Percentiles rank a stretch among this genome's conserved stretches.
Evolutionary conservation across 2,888 invertebrate species (phyloP).

Genomic region (Netelia virgata): DNA sequence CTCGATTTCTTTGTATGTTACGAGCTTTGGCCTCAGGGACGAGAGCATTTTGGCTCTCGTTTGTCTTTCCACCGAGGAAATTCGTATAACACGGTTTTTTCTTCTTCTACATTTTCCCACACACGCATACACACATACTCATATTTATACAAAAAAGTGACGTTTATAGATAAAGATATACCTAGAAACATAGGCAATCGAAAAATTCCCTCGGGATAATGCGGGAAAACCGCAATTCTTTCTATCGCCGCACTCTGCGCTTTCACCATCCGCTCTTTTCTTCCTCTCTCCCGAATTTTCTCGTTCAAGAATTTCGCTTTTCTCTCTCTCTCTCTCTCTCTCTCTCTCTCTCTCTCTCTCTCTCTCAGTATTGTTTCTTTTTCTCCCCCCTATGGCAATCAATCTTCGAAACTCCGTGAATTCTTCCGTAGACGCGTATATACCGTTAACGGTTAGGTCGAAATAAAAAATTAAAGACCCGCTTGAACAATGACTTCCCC

Average conservation of each 20-base stretch:
- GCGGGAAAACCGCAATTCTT: slow-evolving; percentile 40
- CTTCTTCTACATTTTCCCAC: neutral
- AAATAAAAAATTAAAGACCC: slow-evolving; percentile 45
- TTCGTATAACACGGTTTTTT: slow-evolving; percentile 45
- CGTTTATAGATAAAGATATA: neutral
- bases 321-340: too few species aligned
- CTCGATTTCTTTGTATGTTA: neutral
- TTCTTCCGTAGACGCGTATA: slow-evolving; percentile 14
- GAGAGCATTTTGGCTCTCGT: slow-evolving; percentile 17
- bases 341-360: too few species aligned
- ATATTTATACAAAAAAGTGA: neutral
- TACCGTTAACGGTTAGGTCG: slow-evolving; percentile 16
- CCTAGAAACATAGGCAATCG: neutral
- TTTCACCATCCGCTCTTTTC: neutral
- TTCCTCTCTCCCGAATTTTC: slow-evolving; percentile 6
- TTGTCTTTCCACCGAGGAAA: slow-evolving; percentile 41
- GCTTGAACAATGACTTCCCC: slow-evolving; percentile 33
- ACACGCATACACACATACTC: neutral
- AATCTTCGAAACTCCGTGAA: slow-evolving; percentile 56
- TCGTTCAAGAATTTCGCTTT: slow-evolving; percentile 4
- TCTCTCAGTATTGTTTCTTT: neutral
- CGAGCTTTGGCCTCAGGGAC: slow-evolving; percentile 22
- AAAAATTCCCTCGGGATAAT: slow-evolving; percentile 42
- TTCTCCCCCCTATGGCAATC: slow-evolving; percentile 45
- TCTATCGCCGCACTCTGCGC: slow-evolving; percentile 34